Percentiles rank a stretch among this genome's conserved stretches.
Conservation (phyloP, 2,113 vertebrate genomes). For the Arizona elegans region DNA sequence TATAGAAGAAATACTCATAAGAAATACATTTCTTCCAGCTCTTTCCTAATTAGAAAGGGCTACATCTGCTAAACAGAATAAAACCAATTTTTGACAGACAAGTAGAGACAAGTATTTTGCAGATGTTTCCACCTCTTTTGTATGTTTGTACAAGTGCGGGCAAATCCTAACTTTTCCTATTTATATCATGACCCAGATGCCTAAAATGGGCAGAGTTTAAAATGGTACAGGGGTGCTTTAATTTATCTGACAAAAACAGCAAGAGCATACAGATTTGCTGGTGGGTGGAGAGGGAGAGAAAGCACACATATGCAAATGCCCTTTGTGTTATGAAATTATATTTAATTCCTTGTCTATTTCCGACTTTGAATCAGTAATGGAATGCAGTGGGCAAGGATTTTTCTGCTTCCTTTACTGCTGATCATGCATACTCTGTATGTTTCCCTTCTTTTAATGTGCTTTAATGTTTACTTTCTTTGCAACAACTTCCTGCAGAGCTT, state of each 20-base stretch:
- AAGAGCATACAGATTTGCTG: not conserved
- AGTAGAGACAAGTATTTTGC: not conserved
- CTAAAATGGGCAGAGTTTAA: not conserved
- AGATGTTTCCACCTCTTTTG: not conserved
- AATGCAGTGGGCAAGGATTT: not conserved
- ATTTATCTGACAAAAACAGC: not conserved
- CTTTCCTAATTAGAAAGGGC: not conserved
- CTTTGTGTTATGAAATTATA: not conserved
- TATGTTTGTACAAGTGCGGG: not conserved
- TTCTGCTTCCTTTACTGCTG: not conserved
- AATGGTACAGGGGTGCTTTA: not conserved
- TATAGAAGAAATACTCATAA: fast-evolving
- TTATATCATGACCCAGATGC: not conserved
- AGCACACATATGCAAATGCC: not conserved
- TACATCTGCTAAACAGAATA: not conserved
- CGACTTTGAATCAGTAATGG: fast-evolving
- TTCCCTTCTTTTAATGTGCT: not conserved
- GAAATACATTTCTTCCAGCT: not conserved
- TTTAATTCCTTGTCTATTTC: not conserved
- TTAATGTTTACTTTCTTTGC: conserved; percentile 45
- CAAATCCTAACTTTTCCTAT: not conserved
- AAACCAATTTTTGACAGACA: not conserved
- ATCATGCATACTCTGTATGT: not conserved
- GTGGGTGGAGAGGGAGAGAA: not conserved
- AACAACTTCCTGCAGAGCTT: conserved; percentile 54